Conservation (phyloP, 2,113 vertebrate species). For the Micronycteris hirsuta region DNA sequence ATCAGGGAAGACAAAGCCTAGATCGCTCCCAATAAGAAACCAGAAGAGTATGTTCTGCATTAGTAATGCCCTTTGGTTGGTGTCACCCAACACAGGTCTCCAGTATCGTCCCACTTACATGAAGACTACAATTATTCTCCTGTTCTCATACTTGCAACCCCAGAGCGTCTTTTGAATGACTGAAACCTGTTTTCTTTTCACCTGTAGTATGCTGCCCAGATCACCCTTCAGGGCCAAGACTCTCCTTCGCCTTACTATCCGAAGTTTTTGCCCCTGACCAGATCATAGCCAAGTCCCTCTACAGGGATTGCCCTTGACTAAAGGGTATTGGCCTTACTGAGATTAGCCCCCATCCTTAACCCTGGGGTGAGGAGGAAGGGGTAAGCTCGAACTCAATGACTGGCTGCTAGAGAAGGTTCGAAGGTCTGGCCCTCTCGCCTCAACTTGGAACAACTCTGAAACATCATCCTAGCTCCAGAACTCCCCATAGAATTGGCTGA, state of each 20-base stretch:
- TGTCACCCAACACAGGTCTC: not conserved
- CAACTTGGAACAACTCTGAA: not conserved
- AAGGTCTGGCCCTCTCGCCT: not conserved
- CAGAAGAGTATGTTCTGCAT: not conserved
- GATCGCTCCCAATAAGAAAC: not conserved
- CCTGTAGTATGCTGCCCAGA: not conserved
- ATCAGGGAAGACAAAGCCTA: slow-evolving; percentile 11
- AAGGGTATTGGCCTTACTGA: not conserved
- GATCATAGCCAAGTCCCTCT: not conserved
- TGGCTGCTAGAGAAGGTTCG: not conserved
- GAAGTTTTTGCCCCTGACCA: not conserved
- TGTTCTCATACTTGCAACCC: not conserved
- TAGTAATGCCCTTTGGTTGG: not conserved
- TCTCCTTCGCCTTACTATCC: not conserved
- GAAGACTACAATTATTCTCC: not conserved
- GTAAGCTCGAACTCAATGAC: not conserved
- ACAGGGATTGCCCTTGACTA: not conserved
- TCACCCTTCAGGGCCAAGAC: not conserved
- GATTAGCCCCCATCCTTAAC: not conserved
- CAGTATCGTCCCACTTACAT: not conserved
- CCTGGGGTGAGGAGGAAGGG: too few species aligned
- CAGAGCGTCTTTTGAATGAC: not conserved
- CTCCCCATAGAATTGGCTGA: not conserved
- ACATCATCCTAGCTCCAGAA: not conserved
- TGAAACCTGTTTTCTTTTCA: slow-evolving; percentile 17